These are phyloP conservation scores for Ormyrus thymus DNA, from an alignment of 2,888 invertebrate genomes.

Conservation along the genomic window DNA sequence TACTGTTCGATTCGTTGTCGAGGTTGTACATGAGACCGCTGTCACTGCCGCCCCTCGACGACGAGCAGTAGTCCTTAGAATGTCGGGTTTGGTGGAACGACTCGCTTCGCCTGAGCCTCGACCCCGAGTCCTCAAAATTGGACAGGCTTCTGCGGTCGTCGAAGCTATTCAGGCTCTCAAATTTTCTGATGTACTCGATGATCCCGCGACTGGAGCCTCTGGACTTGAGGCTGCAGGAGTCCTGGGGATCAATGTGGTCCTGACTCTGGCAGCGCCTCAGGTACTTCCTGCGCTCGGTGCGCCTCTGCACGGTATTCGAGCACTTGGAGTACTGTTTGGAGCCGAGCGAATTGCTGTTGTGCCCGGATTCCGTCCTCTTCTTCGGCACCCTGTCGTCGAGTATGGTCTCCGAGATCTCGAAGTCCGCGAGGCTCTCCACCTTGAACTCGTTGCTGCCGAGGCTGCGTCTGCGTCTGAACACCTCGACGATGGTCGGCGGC, in stretches of 20 bases:
- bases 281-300: conserved; percentile 60
- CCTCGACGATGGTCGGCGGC: conserved; percentile 17
- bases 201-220: conserved; percentile 64
- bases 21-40: conserved; percentile 72
- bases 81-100: conserved; percentile 69
- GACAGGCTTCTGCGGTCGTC: conserved; percentile 66
- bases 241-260: conserved; percentile 66
- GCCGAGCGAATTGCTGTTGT: conserved; percentile 52
- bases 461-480: conserved; percentile 27
- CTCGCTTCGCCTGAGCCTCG: conserved; percentile 68
- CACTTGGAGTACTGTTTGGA: conserved; percentile 56
- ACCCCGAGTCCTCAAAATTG: conserved; percentile 58
- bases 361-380: conserved; percentile 41
- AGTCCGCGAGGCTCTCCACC: conserved; percentile 53
- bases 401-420: conserved; percentile 57
- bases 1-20: conserved; percentile 58
- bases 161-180: conserved; percentile 71
- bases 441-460: conserved; percentile 26
- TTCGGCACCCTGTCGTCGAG: conserved; percentile 44
- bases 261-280: conserved; percentile 70
- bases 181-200: conserved; percentile 70
- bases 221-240: conserved; percentile 61
- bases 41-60: conserved; percentile 72
- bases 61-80: conserved; percentile 60
- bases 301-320: conserved; percentile 48